Evolutionary conservation across 2,888 invertebrate genomes (phyloP), one percentile per base, ranked within the genome.

Genomic region (Standfussiana lucernea): DNA sequence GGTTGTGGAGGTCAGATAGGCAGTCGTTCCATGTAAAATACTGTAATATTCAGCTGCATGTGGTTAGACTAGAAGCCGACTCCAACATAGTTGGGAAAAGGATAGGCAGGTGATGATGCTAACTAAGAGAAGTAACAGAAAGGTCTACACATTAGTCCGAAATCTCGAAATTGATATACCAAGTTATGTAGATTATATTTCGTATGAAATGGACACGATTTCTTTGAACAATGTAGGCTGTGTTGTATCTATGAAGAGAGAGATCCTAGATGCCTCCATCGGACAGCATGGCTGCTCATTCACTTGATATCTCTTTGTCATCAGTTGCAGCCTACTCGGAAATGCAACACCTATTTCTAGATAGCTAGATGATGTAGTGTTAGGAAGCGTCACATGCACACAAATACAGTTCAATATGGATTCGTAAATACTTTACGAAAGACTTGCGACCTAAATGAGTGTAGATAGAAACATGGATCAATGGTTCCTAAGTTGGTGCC

Each of bases 241-340:
- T 32, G 32, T 13, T 15, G 11, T 35, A 59, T 21, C 6, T 8
- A 56, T 10, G 21, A 35, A n/a, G 24, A 35, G 35, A 35, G 37
- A 64, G 68, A 35, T 18, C 18, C 50, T 28, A 37, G 21, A 40
- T 40, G 70, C n/a, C 32, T 32, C 32, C 32, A 47, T 15, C 37
- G 62, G 62, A 64, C 5, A 70, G 37, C 50, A 53, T 35, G 64
- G 45, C 53, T 35, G 40, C 35, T 61, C 37, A 73, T 73, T 50
- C 72, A 56, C 21, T 28, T 56, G 56, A 40, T 56, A 79, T 64
- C n/a, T 65, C 59, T 73, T 73, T 80, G 74, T 80, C 56, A 61
- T 80, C 8, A 47, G 50, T 21, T 50, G 74, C 21, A 4, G 24
- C 35, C 15, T 40, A 8, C 42, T 59, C 35, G 47, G 56, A 59